A percentile compares a stretch with the other conserved stretches of the same genome.
Evolutionary conservation across 2,888 invertebrate genomes (phyloP).

Genomic region (Chloromyia formosa): DNA sequence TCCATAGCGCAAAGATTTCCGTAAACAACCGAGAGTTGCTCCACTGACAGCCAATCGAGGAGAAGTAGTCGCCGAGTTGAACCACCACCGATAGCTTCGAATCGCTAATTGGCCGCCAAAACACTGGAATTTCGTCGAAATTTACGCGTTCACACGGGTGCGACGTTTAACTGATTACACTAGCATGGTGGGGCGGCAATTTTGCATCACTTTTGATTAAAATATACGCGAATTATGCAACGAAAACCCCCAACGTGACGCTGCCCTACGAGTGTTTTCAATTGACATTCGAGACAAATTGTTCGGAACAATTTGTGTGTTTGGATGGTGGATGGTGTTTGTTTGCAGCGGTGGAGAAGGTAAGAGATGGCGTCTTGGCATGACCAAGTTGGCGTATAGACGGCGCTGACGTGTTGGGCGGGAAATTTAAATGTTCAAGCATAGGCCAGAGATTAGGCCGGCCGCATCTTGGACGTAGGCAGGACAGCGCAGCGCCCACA

Average conservation of each 20-base stretch:
- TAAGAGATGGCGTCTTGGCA: slow-evolving; percentile 11
- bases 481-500: no score
- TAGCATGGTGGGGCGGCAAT: background rate
- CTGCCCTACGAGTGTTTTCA: slow-evolving; percentile 29
- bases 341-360: slow-evolving; percentile 15
- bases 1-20: slow-evolving; percentile 37
- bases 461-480: no score
- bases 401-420: no score
- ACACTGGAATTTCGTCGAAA: slow-evolving; percentile 3
- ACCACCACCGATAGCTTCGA: slow-evolving; percentile 17
- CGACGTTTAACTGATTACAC: background rate
- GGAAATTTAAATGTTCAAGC: no score
- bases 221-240: slow-evolving; percentile 54
- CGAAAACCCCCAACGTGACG: slow-evolving; percentile 44
- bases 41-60: no score
- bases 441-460: no score
- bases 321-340: background rate
- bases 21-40: slow-evolving; percentile 30
- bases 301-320: slow-evolving; percentile 30
- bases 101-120: slow-evolving; percentile 33
- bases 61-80: no score
- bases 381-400: background rate
- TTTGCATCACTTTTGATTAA: slow-evolving; percentile 47
- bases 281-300: slow-evolving; percentile 34
- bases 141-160: background rate